Conservation (phyloP, 1,140 invertebrate genomes). For the Calosoma granatense region DNA sequence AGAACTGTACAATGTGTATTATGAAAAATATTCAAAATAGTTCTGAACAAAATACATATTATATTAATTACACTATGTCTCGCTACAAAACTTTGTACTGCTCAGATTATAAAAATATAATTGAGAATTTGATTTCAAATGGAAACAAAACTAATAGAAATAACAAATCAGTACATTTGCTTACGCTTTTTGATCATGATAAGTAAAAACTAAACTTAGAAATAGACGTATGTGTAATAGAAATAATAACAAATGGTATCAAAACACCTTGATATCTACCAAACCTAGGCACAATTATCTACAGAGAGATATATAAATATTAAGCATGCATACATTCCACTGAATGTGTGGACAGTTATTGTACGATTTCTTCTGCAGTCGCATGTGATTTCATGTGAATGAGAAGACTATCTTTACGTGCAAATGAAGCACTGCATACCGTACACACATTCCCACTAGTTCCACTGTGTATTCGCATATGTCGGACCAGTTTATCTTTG, state of each 20-base stretch:
- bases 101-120: neutral
- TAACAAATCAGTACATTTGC: too few species aligned
- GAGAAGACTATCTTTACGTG: conserved; percentile 42
- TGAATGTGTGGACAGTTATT: too few species aligned
- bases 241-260: neutral
- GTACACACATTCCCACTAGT: conserved; percentile 42
- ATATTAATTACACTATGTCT: too few species aligned
- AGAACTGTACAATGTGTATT: too few species aligned
- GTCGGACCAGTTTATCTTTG: conserved; percentile 54
- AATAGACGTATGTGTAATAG: neutral
- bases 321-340: too few species aligned
- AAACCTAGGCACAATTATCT: too few species aligned
- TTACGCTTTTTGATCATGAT: neutral
- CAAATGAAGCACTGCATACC: conserved; percentile 43
- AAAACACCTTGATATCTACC: too few species aligned
- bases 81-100: too few species aligned
- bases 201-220: neutral
- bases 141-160: neutral
- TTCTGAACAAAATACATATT: too few species aligned
- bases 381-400: conserved; percentile 44
- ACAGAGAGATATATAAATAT: too few species aligned
- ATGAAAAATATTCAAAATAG: too few species aligned
- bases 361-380: neutral
- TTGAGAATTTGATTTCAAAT: neutral
- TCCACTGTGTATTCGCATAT: conserved; percentile 48